Conservation (phyloP, 2,113 vertebrate species). For the Cyanocitta stelleri region DNA sequence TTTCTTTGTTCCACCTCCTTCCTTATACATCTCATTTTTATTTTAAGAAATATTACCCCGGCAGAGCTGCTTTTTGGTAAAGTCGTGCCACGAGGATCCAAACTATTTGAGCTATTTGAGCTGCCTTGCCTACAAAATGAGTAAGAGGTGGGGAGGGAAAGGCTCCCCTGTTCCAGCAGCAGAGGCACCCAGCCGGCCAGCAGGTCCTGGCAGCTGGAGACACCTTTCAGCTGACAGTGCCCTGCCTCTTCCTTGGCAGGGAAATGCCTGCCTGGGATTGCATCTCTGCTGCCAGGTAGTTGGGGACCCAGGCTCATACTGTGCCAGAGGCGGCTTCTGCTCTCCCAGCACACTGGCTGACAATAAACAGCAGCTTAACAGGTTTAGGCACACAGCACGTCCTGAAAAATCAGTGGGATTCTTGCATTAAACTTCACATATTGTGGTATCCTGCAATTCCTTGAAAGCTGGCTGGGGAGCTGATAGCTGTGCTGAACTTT, state of each 20-base stretch:
- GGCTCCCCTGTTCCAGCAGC: not conserved
- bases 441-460: not conserved
- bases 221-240: slow-evolving; percentile 3
- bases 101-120: slow-evolving; percentile 54
- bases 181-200: not conserved
- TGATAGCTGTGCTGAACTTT: not conserved
- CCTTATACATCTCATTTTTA: slow-evolving; percentile 20
- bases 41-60: slow-evolving; percentile 58
- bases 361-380: not conserved
- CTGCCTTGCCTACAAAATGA: slow-evolving; percentile 33
- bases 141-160: slow-evolving; percentile 9
- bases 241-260: slow-evolving; percentile 1
- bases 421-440: not conserved
- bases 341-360: not conserved
- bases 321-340: not conserved
- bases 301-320: not conserved
- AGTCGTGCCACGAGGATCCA: not conserved
- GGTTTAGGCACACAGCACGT: not conserved
- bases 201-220: not conserved
- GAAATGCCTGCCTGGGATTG: not conserved
- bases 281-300: not conserved
- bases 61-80: not conserved
- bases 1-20: slow-evolving; percentile 46
- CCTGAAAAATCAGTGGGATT: not conserved
- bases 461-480: not conserved